These are phyloP conservation scores for Netta rufina DNA, from an alignment of 2,797 vertebrate genomes.

Conservation along the genomic window DNA sequence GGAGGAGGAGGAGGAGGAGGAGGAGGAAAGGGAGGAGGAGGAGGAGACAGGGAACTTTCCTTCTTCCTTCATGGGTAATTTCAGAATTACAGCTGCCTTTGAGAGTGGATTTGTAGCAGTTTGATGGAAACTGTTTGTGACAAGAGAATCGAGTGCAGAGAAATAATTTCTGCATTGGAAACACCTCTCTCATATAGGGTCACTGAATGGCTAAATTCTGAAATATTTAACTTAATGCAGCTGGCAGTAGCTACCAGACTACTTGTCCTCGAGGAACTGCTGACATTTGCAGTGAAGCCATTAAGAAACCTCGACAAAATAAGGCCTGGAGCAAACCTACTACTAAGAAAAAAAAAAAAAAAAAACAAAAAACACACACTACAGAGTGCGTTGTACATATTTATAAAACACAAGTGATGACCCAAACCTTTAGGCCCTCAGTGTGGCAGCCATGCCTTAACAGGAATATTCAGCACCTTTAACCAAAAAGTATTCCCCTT, in stretches of 20 bases:
- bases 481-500: neutral
- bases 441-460: neutral
- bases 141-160: constrained; percentile 8
- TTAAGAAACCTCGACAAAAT: neutral
- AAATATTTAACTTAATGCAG: constrained; percentile 50
- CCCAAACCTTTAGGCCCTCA: neutral
- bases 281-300: constrained; percentile 51
- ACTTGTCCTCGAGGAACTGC: constrained; percentile 42
- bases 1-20: neutral
- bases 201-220: constrained; percentile 41
- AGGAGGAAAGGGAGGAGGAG: neutral
- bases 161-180: constrained; percentile 28
- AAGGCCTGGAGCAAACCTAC: constrained; percentile 7
- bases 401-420: neutral
- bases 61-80: neutral
- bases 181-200: constrained; percentile 14
- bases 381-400: neutral
- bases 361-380: neutral
- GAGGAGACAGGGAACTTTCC: neutral
- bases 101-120: neutral
- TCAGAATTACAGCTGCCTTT: neutral
- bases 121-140: constrained; percentile 7
- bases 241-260: constrained; percentile 20
- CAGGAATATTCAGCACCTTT: neutral
- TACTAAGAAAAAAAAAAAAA: neutral